Evolutionary conservation across 2,113 vertebrate species (phyloP), one percentile per base, ranked within the genome.

Genomic region (Nothobranchius furzeri): DNA sequence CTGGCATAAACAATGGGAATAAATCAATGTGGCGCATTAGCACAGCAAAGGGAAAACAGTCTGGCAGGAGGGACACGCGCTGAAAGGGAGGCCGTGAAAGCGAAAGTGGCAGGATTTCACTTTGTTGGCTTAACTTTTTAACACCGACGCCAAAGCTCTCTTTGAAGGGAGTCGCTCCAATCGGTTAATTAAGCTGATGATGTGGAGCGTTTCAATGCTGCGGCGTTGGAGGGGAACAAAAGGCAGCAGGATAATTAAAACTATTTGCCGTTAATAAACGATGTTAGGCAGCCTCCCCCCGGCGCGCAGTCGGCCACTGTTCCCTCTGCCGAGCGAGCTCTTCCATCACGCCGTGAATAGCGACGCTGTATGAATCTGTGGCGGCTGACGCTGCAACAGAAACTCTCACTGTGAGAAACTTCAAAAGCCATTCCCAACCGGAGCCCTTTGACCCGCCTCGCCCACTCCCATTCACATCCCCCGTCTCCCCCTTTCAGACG

Each of bases 181-280:
- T 87, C 83, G 42, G 81, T 81, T 85, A 79, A 87, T 88, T 78
- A 85, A 78, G 76, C 77, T 69, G 87, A 79, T 86, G 79, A 88
- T 78, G 84, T 68, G 76, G 75, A 67, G 60, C 30, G 59, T 65
- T 70, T 85, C 84, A 70, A 55, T 75, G 78, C 59, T 0, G 76
- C 64, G 79, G 84, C 48, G 62, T 84, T 70, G 40, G 72, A 69
- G 68, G 66, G 53, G 79, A 81, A 88, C 77, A 88, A 87, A 89
- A 86, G 77, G 74, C 83, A 68, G 75, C 61, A 4, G 75, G 85
- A 68, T 85, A 76, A 88, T 91, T 88, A 81, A 86, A 84, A 76
- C 54, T 81, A 82, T 87, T 88, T 87, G 78, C 62, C 64, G 35
- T 86, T 87, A 84, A 78, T 84, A 82, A 82, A 79, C 71, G 63